Conservation (phyloP, 2,888 invertebrate genomes). For the Drosophila rubida region DNA sequence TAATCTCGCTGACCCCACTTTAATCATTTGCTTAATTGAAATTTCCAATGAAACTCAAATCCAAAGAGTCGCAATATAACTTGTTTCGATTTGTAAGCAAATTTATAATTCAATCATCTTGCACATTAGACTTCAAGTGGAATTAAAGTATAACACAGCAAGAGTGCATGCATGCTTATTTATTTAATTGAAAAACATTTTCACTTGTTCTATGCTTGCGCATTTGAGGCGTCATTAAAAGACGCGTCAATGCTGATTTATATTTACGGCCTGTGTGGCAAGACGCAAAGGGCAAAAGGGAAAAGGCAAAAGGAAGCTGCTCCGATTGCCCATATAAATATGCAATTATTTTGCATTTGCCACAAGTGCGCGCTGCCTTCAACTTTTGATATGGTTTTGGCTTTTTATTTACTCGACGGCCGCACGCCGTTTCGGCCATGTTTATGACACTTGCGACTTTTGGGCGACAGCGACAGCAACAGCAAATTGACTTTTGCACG, state of each 20-base stretch:
- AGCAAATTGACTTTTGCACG: conserved; percentile 68
- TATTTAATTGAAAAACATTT: conserved; percentile 49
- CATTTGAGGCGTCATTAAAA: conserved; percentile 59
- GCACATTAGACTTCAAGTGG: background rate
- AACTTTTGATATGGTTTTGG: conserved; percentile 2
- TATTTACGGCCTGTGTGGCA: conserved; percentile 36
- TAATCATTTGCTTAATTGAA: background rate
- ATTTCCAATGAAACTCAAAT: background rate
- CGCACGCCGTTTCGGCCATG: conserved; percentile 59
- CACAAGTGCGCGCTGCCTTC: conserved; percentile 15
- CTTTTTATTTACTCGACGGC: conserved; percentile 63
- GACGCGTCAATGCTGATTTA: conserved; percentile 51
- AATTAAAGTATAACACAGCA: background rate
- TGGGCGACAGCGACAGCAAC: conserved; percentile 44
- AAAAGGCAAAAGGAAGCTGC: background rate
- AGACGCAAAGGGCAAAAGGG: background rate
- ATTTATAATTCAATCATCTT: background rate
- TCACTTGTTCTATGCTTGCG: conserved; percentile 40
- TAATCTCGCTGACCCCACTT: background rate
- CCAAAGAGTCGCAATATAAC: too few relatives aligned
- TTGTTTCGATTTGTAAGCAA: too few relatives aligned
- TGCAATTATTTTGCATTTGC: conserved; percentile 79
- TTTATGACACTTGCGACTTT: conserved; percentile 76
- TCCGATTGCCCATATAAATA: conserved; percentile 63
- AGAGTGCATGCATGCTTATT: conserved; percentile 6